Evolutionary conservation across 1,140 invertebrate genomes (phyloP).

Genomic region (Sipha flava): DNA sequence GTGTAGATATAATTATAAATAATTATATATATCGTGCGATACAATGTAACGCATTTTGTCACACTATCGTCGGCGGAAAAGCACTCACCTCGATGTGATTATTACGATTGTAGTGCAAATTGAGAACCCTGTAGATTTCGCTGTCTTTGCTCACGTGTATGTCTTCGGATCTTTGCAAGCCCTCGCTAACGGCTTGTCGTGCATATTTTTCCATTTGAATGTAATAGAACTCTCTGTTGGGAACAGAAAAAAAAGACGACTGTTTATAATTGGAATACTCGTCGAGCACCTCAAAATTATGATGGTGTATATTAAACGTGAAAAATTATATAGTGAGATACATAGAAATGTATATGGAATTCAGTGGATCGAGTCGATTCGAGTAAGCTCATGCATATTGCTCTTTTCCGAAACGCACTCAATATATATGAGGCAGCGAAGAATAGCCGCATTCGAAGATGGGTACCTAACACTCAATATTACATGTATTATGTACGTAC

Average conservation of each 20-base stretch:
- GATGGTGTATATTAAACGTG: not conserved
- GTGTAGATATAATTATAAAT: too few relatives aligned
- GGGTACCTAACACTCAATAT: too few relatives aligned
- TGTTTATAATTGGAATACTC: not conserved
- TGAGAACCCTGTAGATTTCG: constrained; percentile 94
- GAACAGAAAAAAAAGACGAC: constrained; percentile 40
- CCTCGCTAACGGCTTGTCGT: constrained; percentile 92
- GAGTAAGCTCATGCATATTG: too few relatives aligned
- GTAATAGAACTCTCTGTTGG: constrained; percentile 96
- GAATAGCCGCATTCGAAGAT: too few relatives aligned
- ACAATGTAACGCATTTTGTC: too few relatives aligned
- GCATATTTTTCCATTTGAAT: constrained; percentile 99
- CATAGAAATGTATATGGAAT: not conserved
- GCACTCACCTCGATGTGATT: constrained; percentile 98
- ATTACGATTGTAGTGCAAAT: constrained; percentile 99
- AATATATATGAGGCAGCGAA: too few relatives aligned
- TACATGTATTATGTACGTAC: not conserved
- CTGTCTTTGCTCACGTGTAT: constrained; percentile 88
- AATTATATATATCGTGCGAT: too few relatives aligned
- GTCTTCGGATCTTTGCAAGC: constrained; percentile 85
- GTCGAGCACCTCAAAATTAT: not conserved
- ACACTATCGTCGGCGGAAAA: too few relatives aligned
- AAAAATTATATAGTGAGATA: not conserved
- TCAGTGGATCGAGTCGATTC: not conserved
- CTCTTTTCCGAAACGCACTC: not conserved